phyloP scores from a whole-genome alignment of 1,140 invertebrate genomes.

The Ips nitidus region DNA sequence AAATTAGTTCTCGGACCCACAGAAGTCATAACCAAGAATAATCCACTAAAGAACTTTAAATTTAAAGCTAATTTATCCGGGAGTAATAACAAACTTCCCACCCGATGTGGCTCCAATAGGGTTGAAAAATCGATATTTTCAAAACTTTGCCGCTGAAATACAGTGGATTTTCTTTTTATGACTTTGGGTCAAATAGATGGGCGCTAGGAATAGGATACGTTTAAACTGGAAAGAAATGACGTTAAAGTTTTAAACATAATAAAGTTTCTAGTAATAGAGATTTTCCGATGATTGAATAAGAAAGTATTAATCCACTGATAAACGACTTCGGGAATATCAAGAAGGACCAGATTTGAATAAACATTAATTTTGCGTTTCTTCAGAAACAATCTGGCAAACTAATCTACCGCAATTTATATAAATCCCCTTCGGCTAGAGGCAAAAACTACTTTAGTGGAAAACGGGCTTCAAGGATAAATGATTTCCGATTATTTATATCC shows the following conservation, averaged over 20 bases:
- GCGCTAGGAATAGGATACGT: not conserved
- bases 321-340: too few species aligned
- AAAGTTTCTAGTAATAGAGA: too few species aligned
- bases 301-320: too few species aligned
- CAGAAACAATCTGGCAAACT: conserved; percentile 20
- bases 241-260: too few species aligned
- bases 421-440: conserved; percentile 20
- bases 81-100: not conserved
- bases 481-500: conserved; percentile 32
- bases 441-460: conserved; percentile 32
- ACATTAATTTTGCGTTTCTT: not conserved
- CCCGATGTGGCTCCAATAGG: not conserved
- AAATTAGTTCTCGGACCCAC: too few species aligned
- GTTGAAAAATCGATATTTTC: conserved; percentile 10
- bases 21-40: too few species aligned
- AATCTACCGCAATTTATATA: conserved; percentile 31
- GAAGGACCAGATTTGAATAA: too few species aligned
- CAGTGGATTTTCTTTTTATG: conserved; percentile 9
- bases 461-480: conserved; percentile 25
- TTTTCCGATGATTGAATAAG: too few species aligned
- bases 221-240: too few species aligned
- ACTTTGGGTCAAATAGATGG: not conserved
- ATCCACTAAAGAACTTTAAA: too few species aligned
- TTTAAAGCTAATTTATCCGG: too few species aligned
- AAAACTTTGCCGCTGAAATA: conserved; percentile 4